Evolutionary conservation across 1,140 invertebrate genomes (phyloP), one percentile per base, ranked within the genome.

Genomic region (Calycopis cecrops): DNA sequence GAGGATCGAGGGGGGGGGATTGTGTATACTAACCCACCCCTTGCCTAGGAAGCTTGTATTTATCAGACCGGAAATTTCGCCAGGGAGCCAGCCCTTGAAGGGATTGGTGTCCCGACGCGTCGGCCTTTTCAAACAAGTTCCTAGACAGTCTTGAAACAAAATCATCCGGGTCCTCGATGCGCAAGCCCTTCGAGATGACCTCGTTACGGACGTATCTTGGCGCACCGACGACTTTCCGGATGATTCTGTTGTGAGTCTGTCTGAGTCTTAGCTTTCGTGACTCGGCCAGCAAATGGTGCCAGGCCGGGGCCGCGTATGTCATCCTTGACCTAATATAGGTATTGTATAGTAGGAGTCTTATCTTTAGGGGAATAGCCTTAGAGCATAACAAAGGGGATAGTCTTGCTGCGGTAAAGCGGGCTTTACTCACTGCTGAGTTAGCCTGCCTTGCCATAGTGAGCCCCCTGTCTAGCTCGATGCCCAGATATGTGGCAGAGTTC

Each of bases 251-350:
- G 38, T 60, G 58, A 9, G 21, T 10, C 21, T 12, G 10, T 4
- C 35, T 48, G 4, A 55, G 8, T 4, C 8, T 38, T 6, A 28
- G 0, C 3, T 28, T 35, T 3, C 14, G 38, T 18, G 14, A 0
- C n/a, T 11, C 52, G 4, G 48, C 17, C 8, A 48, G 11, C 18
- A 65, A 48, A 1, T 54, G 50, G 48, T 55, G 65, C 66, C 63
- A 69, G 8, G 63, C 63, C 0, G 61, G 58, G 6, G 61, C 53
- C 33, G 63, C 63, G 42, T 65, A 65, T 12, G 59, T 69, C 0
- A 69, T 57, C 16, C 59, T 53, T 0, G 63, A 56, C 0, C 61
- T 50, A 11, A 69, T 34, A 42, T 66, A 64, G 1, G 50, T 38
- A 7, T 63, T 65, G 58, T 61, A 64, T 3, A 65, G 37, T n/a